phyloP scores from a whole-genome alignment of 2,888 invertebrate species.

The Catocala sponsa region DNA sequence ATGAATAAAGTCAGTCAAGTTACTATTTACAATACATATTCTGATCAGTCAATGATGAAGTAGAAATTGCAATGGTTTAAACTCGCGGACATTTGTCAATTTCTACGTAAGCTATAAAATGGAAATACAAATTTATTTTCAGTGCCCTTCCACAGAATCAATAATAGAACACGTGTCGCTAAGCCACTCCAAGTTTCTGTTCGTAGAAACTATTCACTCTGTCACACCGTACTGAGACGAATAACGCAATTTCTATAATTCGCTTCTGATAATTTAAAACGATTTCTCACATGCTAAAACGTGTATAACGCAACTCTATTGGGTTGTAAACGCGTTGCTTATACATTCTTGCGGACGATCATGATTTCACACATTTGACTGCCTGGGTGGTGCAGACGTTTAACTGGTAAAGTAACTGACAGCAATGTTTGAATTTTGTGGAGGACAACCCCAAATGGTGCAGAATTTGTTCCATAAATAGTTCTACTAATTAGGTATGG shows the following conservation, averaged over 20 bases:
- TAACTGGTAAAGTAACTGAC: too few species aligned
- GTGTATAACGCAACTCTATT: too few species aligned
- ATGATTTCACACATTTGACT: too few species aligned
- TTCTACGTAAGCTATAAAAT: slow-evolving; percentile 53
- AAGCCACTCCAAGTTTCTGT: slow-evolving; percentile 46
- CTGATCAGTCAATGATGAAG: slow-evolving; percentile 27
- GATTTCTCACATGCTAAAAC: too few species aligned
- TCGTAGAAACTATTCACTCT: slow-evolving; percentile 45
- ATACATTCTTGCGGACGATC: too few species aligned
- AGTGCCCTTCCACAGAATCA: slow-evolving; percentile 52
- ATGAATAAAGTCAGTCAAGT: too few species aligned
- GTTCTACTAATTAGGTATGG: too few species aligned
- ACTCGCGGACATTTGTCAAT: slow-evolving; percentile 42
- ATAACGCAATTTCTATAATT: slow-evolving; percentile 11
- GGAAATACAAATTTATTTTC: slow-evolving; percentile 54
- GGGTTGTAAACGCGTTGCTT: too few species aligned
- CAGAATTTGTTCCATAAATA: too few species aligned
- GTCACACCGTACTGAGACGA: slow-evolving; percentile 22
- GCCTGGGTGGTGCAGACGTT: too few species aligned
- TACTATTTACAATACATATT: neutral
- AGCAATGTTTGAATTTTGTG: neutral
- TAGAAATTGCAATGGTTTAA: slow-evolving; percentile 21
- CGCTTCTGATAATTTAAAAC: slow-evolving; percentile 6
- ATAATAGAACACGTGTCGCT: slow-evolving; percentile 52
- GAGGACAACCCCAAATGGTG: too few species aligned